Evolutionary conservation across 2,797 vertebrate genomes (phyloP).

Genomic region (Columba guinea): DNA sequence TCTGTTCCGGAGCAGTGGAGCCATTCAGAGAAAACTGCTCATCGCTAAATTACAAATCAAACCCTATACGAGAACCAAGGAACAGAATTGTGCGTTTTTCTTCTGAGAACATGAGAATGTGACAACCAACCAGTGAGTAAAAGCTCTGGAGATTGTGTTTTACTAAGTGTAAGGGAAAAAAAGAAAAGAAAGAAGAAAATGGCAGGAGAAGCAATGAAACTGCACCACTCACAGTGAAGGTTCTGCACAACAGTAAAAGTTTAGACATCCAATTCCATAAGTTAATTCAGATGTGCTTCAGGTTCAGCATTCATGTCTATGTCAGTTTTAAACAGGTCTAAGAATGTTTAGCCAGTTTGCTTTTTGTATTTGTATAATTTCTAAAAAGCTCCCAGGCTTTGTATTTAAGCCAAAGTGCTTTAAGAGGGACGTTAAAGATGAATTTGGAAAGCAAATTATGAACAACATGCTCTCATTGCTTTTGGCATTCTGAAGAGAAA

Average conservation of each 20-base stretch:
- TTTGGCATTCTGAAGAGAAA: conserved; percentile 70
- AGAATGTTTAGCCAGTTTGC: neutral
- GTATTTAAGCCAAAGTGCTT: conserved; percentile 39
- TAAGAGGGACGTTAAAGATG: conserved; percentile 33
- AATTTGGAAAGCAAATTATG: conserved; percentile 59
- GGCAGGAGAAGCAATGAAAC: conserved; percentile 14
- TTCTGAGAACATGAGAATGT: conserved; percentile 34
- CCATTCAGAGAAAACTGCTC: neutral
- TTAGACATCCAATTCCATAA: conserved; percentile 5
- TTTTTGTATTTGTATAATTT: neutral
- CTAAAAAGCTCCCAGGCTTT: conserved; percentile 16
- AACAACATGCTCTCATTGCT: conserved; percentile 50
- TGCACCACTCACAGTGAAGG: conserved; percentile 44
- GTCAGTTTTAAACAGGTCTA: neutral
- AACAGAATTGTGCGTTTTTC: conserved; percentile 51
- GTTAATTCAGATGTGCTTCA: conserved; percentile 5
- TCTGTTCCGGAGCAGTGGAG: neutral
- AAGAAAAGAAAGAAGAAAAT: neutral
- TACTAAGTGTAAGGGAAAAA: neutral
- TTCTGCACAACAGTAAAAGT: conserved; percentile 27
- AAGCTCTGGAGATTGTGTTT: conserved; percentile 1
- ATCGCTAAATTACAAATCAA: neutral
- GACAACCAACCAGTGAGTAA: conserved; percentile 13
- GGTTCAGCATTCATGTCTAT: neutral
- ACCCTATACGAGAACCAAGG: neutral